phyloP scores from a whole-genome alignment of 92 coral and sea anemone genomes.

The Porites evermanni region DNA sequence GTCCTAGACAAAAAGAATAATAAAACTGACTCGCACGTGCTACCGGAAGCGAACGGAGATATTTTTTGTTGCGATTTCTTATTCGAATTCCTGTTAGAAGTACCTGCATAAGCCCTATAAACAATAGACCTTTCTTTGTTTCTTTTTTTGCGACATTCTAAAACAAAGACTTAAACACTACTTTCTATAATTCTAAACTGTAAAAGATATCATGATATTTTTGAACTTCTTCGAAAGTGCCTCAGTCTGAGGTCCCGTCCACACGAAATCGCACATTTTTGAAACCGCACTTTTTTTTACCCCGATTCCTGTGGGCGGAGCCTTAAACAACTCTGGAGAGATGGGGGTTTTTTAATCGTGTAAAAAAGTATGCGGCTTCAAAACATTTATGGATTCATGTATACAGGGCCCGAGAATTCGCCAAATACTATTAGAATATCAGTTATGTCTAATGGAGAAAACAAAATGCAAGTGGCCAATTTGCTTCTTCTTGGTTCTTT shows the following conservation, averaged over 20 bases:
- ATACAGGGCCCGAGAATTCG: too few species aligned
- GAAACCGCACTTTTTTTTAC: too few species aligned
- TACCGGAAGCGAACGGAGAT: background rate
- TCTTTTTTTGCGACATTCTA: background rate
- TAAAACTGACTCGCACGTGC: too few species aligned
- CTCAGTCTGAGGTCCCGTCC: background rate
- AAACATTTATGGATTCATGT: too few species aligned
- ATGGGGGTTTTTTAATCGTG: too few species aligned
- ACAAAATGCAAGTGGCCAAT: background rate
- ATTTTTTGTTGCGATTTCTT: background rate
- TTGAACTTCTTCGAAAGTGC: background rate
- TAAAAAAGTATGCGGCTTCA: too few species aligned
- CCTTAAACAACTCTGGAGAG: too few species aligned
- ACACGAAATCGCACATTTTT: too few species aligned
- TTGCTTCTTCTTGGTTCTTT: slow-evolving; percentile 7
- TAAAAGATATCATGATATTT: background rate
- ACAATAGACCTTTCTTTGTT: background rate
- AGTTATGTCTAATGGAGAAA: background rate
- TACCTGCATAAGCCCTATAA: background rate
- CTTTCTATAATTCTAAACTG: background rate
- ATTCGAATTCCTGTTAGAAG: background rate
- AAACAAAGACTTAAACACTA: background rate
- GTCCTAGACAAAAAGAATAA: too few species aligned
- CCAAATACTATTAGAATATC: background rate
- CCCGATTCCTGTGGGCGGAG: too few species aligned